Evolutionary conservation across 2,888 invertebrate species (phyloP), one percentile per base, ranked within the genome.

Genomic region (Catotricha subobsoleta): DNA sequence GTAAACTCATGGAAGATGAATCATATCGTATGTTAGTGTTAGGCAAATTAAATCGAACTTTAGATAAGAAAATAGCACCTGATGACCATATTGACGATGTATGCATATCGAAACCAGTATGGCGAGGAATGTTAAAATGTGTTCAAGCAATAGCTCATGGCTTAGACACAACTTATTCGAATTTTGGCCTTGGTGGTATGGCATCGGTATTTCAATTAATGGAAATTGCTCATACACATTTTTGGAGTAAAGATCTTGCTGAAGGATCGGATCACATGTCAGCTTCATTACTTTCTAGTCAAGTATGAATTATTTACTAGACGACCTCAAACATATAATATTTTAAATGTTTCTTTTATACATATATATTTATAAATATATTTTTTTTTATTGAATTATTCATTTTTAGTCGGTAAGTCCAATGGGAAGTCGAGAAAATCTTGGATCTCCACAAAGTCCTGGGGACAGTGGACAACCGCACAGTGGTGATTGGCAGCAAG

Each of bases 141-240:
- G 65, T 95, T 21, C 83, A 83, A 63, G 83, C 92, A 2, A 78
- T 91, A 30, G 76, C 88, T 6, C 79, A 80, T 49, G 97, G 97
- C 1, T 67, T 97, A 40, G 94, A 94, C 58, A 79, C 80, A 46
- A 91, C 92, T 1, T 94, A 81, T 59, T 74, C 79, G 33, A 94
- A 92, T 66, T 87, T 88, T 53, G 94, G 95, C 0, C 69, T 91
- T 2, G 95, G 95, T 27, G 98, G 98, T 18, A 91, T 95, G 84
- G 92, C 94, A 3, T 91, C 94, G 0, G 88, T 90, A 16, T 95
- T 92, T 62, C 91, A 94, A 64, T 70, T 97, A 48, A 79, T 97
- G 53, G 98, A 99, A 69, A 92, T 99, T 56, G 88, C 92, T 3
- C 97, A 99, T 60, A 99, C 98, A 0, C 97, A 98, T 64, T 99